Base-by-base conservation (phyloP, 1,140 invertebrate genomes). In the Coelopa frigida region DNA sequence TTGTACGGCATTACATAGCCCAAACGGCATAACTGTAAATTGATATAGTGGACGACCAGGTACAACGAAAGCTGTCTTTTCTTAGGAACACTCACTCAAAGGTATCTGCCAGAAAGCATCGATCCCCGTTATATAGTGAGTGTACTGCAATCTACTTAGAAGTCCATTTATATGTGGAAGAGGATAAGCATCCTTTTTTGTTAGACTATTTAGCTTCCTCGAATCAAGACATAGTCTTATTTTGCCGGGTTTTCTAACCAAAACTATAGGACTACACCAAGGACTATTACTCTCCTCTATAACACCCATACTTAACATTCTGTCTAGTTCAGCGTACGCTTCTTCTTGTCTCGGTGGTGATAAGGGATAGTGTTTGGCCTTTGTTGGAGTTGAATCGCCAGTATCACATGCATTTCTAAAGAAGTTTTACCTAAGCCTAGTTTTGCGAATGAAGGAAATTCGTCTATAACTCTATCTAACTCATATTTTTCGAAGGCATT, bases 51-150 rank as follows among this genome's bases (percentile, higher is more conserved):
- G 64, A 41, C 60, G 57, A 21, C 61, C 60, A 10, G 62, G 66
- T 3, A 71, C 68, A 3, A 64, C 59, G 49, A 74, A 74, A 4
- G 70, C 72, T 2, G 73, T 76, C 31, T 72, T 72, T 33, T 60
- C 48, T 36, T 48, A 51, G 17, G 49, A 57, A 12, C 45, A 42
- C 5, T 49, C 23, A 2, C 46, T 50, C 3, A 72, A 14, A 0
- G 55, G 57, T 5, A 72, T 55, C 46, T 72, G 63, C 53, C 55
- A 61, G 43, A 58, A 69, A 0, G 58, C 63, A 22, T 65, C 56
- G 3, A 68, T 17, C 4, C 59, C 55, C 44, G 56, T 42, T 58
- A 46, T 46, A 15, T 35, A 45, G 11, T 24, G 17, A 2, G 40
- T 36, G 10, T 36, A 15, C 10, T 36, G 10, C 12, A 36, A 14